phyloP scores from a whole-genome alignment of 1,140 invertebrate species.

The Leptinotarsa texana region DNA sequence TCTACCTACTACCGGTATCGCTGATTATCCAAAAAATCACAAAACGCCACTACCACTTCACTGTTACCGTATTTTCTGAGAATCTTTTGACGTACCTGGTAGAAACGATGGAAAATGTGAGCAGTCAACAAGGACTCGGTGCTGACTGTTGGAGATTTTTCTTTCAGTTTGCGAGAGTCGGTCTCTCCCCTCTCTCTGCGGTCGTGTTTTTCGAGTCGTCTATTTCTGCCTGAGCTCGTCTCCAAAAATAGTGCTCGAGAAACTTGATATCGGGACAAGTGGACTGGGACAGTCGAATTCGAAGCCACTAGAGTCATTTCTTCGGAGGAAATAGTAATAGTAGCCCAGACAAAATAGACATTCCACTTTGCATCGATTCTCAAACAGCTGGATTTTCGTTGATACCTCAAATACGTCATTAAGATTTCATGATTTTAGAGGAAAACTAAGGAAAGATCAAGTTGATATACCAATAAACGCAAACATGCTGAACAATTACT shows the following conservation, averaged over 20 bases:
- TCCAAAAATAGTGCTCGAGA: slow-evolving; percentile 24
- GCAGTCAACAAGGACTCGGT: slow-evolving; percentile 61
- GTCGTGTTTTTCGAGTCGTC: slow-evolving; percentile 9
- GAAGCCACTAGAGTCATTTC: no score
- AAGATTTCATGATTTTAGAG: no score
- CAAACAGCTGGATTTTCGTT: no score
- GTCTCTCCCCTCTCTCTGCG: not conserved
- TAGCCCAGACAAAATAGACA: no score
- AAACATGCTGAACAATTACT: no score
- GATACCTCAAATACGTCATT: no score
- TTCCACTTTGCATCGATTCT: no score
- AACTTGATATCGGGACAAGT: slow-evolving; percentile 16
- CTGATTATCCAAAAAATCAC: not conserved
- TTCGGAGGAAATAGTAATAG: no score
- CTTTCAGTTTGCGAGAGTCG: not conserved
- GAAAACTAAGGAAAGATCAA: no score
- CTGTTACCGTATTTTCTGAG: not conserved
- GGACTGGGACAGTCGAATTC: not conserved
- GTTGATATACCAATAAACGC: no score
- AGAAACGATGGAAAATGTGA: slow-evolving; percentile 53
- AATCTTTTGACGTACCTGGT: slow-evolving; percentile 44
- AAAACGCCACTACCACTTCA: slow-evolving; percentile 6
- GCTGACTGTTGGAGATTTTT: slow-evolving; percentile 58
- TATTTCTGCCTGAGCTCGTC: slow-evolving; percentile 9
- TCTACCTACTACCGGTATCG: not conserved